Percentiles rank a stretch among this genome's conserved stretches.
Conservation (phyloP, 2,888 invertebrate genomes). For the Dione vanillae region DNA sequence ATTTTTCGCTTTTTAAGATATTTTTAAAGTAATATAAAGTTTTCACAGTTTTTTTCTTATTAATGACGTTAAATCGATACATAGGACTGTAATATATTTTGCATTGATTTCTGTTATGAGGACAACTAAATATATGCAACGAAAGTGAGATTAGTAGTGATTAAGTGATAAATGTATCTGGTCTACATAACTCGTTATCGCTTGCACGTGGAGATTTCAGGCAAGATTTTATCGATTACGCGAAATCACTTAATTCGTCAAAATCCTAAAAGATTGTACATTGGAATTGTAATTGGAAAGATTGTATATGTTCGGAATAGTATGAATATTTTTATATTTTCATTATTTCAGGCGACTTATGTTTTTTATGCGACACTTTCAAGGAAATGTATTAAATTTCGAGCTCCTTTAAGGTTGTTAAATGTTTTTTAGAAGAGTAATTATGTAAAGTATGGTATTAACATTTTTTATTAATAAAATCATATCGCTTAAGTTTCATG, state of each 20-base stretch:
- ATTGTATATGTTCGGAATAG: background rate
- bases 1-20: background rate
- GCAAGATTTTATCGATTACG: background rate
- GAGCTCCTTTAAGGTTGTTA: too few species aligned
- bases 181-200: constrained; percentile 1
- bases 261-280: constrained; percentile 6
- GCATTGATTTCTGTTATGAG: too few species aligned
- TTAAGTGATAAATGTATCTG: background rate
- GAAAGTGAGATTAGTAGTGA: constrained; percentile 10
- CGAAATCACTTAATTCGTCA: background rate
- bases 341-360: background rate
- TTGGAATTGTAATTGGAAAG: too few species aligned
- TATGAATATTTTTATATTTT: background rate
- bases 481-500: too few species aligned
- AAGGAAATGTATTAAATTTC: background rate
- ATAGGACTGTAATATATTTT: too few species aligned
- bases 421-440: too few species aligned
- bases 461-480: too few species aligned
- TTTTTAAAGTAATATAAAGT: too few species aligned
- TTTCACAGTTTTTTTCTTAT: too few species aligned
- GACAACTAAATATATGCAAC: background rate
- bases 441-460: too few species aligned
- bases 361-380: background rate
- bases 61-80: too few species aligned
- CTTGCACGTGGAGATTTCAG: constrained; percentile 1